Evolutionary conservation across 2,888 invertebrate genomes (phyloP).

Genomic region (Macrostomum cliftonense): DNA sequence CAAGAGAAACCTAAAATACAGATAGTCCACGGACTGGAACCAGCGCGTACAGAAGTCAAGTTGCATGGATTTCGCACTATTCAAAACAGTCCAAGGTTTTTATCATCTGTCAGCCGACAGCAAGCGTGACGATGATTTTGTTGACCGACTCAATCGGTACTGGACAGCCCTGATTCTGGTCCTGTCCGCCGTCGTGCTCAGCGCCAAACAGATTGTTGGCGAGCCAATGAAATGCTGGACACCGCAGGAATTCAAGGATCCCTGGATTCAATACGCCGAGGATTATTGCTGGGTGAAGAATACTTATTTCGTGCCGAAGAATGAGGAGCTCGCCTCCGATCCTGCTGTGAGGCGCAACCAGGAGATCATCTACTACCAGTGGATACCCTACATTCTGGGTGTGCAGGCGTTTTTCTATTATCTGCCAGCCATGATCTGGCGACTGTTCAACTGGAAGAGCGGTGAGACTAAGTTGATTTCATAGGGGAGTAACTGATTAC

Average conservation of each 20-base stretch:
- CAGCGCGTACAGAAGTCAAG: no score
- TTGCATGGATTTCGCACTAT: no score
- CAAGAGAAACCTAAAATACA: no score
- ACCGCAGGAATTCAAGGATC: constrained; percentile 6
- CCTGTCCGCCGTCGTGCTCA: constrained; percentile 33
- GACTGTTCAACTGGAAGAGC: constrained; percentile 9
- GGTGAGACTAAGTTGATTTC: no score
- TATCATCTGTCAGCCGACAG: no score
- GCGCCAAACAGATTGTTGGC: constrained; percentile 35
- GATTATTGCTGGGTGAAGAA: constrained; percentile 12
- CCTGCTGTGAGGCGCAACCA: background rate
- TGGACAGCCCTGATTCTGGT: constrained; percentile 33
- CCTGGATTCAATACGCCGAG: constrained; percentile 10
- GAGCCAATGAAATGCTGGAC: constrained; percentile 23
- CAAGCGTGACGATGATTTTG: constrained; percentile 23
- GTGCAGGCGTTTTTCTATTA: constrained; percentile 10
- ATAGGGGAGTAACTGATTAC: no score
- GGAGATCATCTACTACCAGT: constrained; percentile 11
- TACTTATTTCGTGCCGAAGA: constrained; percentile 11
- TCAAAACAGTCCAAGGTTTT: no score
- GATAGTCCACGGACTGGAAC: no score
- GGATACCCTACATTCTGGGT: constrained; percentile 11
- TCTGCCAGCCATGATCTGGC: constrained; percentile 7
- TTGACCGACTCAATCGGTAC: constrained; percentile 33
- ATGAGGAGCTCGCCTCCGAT: constrained; percentile 7